Evolutionary conservation across 30 jellyfish, hydroid and myxozoan species (phyloP), one percentile per base, ranked within the genome.

Genomic region (Hydractinia symbiolongicarpus): DNA sequence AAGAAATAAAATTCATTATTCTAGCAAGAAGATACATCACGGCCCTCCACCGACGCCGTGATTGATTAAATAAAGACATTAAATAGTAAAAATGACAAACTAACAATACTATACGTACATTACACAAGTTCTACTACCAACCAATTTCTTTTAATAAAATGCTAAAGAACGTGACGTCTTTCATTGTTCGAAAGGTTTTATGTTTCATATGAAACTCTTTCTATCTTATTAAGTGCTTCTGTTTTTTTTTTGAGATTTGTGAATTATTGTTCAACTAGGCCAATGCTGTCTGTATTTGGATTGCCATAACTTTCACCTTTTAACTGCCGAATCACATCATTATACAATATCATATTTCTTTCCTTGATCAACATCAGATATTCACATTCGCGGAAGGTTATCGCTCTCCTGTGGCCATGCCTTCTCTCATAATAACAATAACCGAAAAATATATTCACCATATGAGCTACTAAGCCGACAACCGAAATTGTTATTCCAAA

Each of bases 361-460:
- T 62, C 67, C 44, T 79, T 79, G 52, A 79, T 79, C 55, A 79
- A 79, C 11, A 19, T 68, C 82, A 79, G 57, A 68, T 79, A 79
- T 67, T 79, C 87, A 5, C 66, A 49, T 66, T 79, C 87, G 9
- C 87, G 55, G 8, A 79, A 64, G n/a, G 87, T 79, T 9, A 79
- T 30, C 44, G 44, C 44, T 30, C 44, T 30, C 2, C 2, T 30
- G 44, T 30, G 44, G 44, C 44, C 44, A 30, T 30, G 44, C 44
- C 44, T 30, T 30, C 44, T 30, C 44, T 30, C 44, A 30, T 30
- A 30, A 53, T 8, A 62, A 9, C 87, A 50, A 16, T 64, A 53
- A 4, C 87, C 84, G 30, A 61, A 53, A 50, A 62, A 78, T 16
- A 21, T 20, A 17, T 79, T 72, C 21, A 21, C 64, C 9, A 79